These are phyloP conservation scores for Lissonota sp. DNA, from an alignment of 2,888 invertebrate genomes.

Conservation along the genomic window DNA sequence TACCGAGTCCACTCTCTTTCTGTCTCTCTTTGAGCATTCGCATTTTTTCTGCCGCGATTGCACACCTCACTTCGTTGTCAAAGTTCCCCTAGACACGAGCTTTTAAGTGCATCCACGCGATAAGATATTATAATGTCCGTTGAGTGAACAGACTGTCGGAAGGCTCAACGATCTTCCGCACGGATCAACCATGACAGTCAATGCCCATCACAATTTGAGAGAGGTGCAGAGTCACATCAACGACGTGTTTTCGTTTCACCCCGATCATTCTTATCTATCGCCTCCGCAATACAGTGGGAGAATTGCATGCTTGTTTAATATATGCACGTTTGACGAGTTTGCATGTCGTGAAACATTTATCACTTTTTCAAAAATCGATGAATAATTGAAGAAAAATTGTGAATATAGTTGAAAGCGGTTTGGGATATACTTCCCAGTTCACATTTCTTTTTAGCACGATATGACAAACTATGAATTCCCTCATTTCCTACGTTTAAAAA, in stretches of 20 bases:
- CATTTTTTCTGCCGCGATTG: background rate
- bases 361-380: background rate
- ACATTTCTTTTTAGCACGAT: no score
- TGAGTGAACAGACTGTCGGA: constrained; percentile 9
- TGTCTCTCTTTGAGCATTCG: constrained; percentile 41
- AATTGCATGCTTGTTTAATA: no score
- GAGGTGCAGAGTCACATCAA: no score
- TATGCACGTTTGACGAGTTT: no score
- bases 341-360: constrained; percentile 15
- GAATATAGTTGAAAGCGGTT: no score
- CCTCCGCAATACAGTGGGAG: no score
- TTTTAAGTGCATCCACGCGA: constrained; percentile 45
- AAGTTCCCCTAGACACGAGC: constrained; percentile 4
- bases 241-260: no score
- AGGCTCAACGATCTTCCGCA: background rate
- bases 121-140: constrained; percentile 26
- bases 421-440: no score
- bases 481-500: no score
- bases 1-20: constrained; percentile 36
- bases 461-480: no score
- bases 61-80: constrained; percentile 54
- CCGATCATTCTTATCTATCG: background rate
- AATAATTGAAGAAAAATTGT: no score
- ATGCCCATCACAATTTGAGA: background rate
- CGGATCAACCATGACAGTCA: background rate